Conservation (phyloP, 2,797 vertebrate genomes). For the Monodelphis domestica region DNA sequence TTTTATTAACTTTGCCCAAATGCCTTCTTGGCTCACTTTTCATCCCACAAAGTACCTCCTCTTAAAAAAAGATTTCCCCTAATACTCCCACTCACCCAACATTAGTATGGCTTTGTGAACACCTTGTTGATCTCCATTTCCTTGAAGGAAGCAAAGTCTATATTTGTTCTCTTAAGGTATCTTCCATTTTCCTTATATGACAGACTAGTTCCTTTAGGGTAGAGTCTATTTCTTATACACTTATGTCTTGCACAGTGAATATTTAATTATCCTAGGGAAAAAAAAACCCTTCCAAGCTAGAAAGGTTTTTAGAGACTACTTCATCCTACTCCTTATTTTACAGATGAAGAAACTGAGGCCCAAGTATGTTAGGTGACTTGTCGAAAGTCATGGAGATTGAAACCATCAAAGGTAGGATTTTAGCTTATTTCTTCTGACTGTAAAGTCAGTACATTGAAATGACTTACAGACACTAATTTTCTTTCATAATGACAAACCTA, state of each 20-base stretch:
- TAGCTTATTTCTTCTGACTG: neutral
- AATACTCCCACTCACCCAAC: neutral
- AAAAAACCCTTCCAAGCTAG: neutral
- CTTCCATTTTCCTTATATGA: neutral
- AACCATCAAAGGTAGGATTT: neutral
- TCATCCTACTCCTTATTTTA: neutral
- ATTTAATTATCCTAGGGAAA: neutral
- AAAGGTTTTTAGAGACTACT: neutral
- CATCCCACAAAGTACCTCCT: constrained; percentile 18
- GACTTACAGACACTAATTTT: neutral
- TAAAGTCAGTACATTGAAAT: constrained; percentile 2
- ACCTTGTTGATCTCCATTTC: neutral
- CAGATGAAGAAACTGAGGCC: neutral
- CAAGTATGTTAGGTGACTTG: neutral
- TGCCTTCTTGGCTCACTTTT: constrained; percentile 11
- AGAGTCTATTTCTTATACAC: neutral
- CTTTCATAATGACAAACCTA: neutral
- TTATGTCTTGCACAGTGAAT: neutral
- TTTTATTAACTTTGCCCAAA: neutral
- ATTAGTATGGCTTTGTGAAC: neutral
- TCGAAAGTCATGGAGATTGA: neutral
- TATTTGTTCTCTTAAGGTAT: constrained; percentile 7
- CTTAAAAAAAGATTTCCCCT: neutral
- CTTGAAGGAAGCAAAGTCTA: constrained; percentile 34
- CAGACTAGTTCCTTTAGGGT: neutral